These are phyloP conservation scores for Battus philenor DNA, from an alignment of 1,140 invertebrate species.

Conservation along the genomic window DNA sequence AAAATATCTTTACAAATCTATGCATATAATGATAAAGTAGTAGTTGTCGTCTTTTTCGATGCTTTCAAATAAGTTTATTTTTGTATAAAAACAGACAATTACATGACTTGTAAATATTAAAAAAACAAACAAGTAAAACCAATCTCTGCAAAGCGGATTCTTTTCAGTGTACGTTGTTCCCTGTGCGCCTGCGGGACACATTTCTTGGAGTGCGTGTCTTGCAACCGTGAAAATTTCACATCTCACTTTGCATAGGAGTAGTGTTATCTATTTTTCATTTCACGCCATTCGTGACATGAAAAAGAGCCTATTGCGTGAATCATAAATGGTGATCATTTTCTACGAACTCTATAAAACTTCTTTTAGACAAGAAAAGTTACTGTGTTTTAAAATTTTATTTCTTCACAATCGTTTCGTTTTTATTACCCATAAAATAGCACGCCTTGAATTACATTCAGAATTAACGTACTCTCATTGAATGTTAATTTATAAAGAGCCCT, in stretches of 20 bases:
- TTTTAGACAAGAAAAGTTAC: constrained; percentile 18
- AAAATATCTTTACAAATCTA: too few relatives aligned
- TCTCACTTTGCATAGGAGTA: constrained; percentile 56
- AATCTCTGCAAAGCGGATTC: constrained; percentile 56
- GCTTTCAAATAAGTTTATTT: too few relatives aligned
- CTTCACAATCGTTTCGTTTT: constrained; percentile 21
- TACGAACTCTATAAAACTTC: constrained; percentile 24
- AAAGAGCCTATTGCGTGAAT: constrained; percentile 58
- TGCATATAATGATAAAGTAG: too few relatives aligned
- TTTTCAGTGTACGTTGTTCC: constrained; percentile 37
- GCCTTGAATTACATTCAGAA: constrained; percentile 8
- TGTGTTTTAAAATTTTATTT: constrained; percentile 15
- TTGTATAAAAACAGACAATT: not conserved
- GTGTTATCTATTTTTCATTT: constrained; percentile 62
- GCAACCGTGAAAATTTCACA: constrained; percentile 50
- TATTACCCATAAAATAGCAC: constrained; percentile 18
- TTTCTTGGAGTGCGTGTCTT: constrained; percentile 49
- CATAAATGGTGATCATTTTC: constrained; percentile 59
- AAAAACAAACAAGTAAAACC: constrained; percentile 54
- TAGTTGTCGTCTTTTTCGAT: too few relatives aligned
- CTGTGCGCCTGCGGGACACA: constrained; percentile 52
- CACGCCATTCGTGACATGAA: constrained; percentile 41
- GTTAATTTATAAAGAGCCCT: constrained; percentile 10
- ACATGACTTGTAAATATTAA: constrained; percentile 63
- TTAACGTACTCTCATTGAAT: constrained; percentile 10